Percentiles rank a stretch among this genome's conserved stretches.
phyloP scores from a whole-genome alignment of 2,113 vertebrate species.

The Campylomormyrus tamandua region DNA sequence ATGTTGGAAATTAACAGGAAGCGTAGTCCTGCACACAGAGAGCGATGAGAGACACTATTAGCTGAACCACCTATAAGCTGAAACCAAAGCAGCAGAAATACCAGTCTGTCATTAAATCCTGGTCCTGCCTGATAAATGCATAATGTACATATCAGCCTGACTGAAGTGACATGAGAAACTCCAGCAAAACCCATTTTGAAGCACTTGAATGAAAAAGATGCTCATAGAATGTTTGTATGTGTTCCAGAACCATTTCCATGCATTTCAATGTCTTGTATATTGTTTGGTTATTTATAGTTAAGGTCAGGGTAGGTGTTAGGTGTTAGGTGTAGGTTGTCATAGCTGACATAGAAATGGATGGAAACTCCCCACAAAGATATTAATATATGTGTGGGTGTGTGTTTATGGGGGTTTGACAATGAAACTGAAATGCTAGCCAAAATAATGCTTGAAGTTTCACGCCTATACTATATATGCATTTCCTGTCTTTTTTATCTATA shows the following conservation, averaged over 20 bases:
- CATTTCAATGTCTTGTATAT: neutral
- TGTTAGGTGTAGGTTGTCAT: no score
- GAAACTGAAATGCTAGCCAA: no score
- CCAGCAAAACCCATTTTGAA: neutral
- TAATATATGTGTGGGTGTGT: no score
- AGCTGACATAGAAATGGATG: no score
- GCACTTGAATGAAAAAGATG: neutral
- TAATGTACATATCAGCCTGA: neutral
- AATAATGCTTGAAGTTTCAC: no score
- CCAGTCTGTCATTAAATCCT: neutral
- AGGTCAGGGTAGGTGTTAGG: no score
- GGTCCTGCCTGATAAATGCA: neutral
- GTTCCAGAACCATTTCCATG: neutral
- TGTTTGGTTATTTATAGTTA: no score
- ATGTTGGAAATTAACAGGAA: neutral
- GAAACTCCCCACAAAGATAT: no score
- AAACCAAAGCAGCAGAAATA: neutral
- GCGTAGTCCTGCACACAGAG: neutral
- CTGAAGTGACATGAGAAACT: neutral
- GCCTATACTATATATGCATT: no score
- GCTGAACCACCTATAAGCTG: neutral
- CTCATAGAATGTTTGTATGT: neutral
- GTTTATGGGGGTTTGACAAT: no score
- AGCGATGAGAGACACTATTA: neutral
- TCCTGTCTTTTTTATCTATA: no score